These are phyloP conservation scores for Scolopax bukidnonensis DNA, from an alignment of 2,797 vertebrate genomes.

Conservation along the genomic window DNA sequence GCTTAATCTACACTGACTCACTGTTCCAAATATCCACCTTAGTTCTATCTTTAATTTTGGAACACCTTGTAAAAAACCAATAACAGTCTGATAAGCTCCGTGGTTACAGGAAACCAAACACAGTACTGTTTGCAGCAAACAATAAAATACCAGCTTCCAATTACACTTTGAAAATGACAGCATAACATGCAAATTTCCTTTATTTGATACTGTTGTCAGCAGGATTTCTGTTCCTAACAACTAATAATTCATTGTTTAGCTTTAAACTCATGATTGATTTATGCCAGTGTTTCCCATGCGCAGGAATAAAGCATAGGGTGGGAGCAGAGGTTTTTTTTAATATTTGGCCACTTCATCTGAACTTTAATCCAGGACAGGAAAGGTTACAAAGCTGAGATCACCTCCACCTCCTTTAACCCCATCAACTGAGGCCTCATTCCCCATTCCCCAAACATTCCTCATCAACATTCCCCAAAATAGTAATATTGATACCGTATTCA, in stretches of 20 bases:
- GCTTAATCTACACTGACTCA: constrained; percentile 17
- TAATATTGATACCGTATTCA: neutral
- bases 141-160: constrained; percentile 13
- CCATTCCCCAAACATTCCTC: too few species aligned
- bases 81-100: constrained; percentile 16
- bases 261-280: constrained; percentile 16
- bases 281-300: neutral
- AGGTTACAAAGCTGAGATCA: neutral
- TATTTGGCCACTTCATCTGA: neutral
- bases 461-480: neutral
- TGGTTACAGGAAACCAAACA: constrained; percentile 44
- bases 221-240: constrained; percentile 32
- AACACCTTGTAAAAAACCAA: constrained; percentile 2
- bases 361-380: neutral
- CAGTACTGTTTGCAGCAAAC: neutral
- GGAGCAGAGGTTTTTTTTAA: neutral
- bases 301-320: neutral
- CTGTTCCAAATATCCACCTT: neutral
- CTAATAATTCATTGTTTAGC: constrained; percentile 25
- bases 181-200: constrained; percentile 18
- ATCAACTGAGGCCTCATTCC: neutral
- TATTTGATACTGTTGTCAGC: constrained; percentile 22
- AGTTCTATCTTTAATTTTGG: constrained; percentile 14
- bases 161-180: neutral
- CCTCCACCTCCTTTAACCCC: neutral